Evolutionary conservation across 2,797 vertebrate species (phyloP), one percentile per base, ranked within the genome.

Genomic region (Podarcis siculus): DNA sequence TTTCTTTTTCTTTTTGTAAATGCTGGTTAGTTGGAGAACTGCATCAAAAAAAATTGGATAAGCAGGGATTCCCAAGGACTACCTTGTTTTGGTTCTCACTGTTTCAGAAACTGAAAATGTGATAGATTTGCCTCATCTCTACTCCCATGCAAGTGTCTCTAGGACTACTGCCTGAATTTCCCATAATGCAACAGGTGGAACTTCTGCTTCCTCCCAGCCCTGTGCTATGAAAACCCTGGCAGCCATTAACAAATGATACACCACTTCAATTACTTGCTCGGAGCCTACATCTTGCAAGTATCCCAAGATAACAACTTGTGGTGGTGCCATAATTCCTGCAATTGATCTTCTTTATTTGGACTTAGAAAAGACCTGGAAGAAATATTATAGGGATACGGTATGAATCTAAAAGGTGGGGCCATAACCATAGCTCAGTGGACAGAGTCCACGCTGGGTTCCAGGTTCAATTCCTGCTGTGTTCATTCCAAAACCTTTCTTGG

Each of bases 211-310:
- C 30, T 71, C 15, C 42, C n/a, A 71, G 5, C 8, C 21, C 3
- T 35, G 67, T 32, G 10, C 27, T 9, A 19, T 71, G 42, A 83
- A 21, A n/a, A 49, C 49, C 61, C 66, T 71, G 67, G 81, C 82
- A 72, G 42, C 67, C 30, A 72, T 83, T 83, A 83, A 83, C 67
- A 72, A 72, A 71, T 49, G 82, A 72, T 83, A 35, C 82, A 49
- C 82, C 42, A 35, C 67, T 72, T 72, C 82, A 72, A 49, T 83
- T 83, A 83, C 45, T 55, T 72, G 42, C 42, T 72, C 32, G 45
- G 42, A 35, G n/a, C 30, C 42, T 55, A 55, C 42, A 55, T 72
- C 19, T 83, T 49, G 49, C 67, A 83, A 35, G n/a, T 35, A 83
- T 72, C 67, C 82, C n/a, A 83, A 72, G 82, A 72, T 55, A 83